Evolutionary conservation across 2,113 vertebrate species (phyloP).

Genomic region (Heterochromis multidens): DNA sequence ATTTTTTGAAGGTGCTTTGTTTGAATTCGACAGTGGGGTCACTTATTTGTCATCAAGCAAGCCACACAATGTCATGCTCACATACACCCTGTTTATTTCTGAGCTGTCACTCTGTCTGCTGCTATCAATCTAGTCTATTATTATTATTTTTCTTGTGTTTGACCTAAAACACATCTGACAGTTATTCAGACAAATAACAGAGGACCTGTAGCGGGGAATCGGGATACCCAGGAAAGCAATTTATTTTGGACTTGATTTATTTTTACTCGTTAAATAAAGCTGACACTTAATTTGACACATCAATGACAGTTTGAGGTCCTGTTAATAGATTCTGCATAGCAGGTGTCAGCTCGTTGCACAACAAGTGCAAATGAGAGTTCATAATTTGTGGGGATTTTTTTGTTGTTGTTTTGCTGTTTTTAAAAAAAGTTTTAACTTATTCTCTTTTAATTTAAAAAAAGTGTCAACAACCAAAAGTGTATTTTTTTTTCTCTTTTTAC

Average conservation of each 20-base stretch:
- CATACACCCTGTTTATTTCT: not conserved
- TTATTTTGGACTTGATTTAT: conserved; percentile 23
- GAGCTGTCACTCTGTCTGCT: not conserved
- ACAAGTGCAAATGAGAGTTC: not conserved
- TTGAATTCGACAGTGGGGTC: not conserved
- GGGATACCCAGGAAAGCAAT: not conserved
- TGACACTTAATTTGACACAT: conserved; percentile 25
- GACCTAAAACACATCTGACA: conserved; percentile 5
- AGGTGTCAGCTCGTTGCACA: not conserved
- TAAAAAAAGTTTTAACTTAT: not conserved
- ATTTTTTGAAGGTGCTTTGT: not conserved
- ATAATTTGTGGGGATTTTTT: not conserved
- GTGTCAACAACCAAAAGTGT: not conserved
- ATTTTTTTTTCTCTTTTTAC: not conserved
- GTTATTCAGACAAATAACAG: not conserved
- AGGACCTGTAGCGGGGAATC: not conserved
- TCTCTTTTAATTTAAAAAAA: not conserved
- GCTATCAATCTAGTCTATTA: not conserved
- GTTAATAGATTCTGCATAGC: conserved; percentile 4
- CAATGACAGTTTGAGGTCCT: conserved; percentile 19
- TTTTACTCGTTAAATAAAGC: conserved; percentile 30
- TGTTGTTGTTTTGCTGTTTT: not conserved
- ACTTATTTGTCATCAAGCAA: not conserved
- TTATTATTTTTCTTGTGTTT: not conserved
- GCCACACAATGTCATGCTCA: not conserved